Percentiles rank a stretch among this genome's conserved stretches.
Conservation (phyloP, 2,888 invertebrate species). For the Archips crataeganus region DNA sequence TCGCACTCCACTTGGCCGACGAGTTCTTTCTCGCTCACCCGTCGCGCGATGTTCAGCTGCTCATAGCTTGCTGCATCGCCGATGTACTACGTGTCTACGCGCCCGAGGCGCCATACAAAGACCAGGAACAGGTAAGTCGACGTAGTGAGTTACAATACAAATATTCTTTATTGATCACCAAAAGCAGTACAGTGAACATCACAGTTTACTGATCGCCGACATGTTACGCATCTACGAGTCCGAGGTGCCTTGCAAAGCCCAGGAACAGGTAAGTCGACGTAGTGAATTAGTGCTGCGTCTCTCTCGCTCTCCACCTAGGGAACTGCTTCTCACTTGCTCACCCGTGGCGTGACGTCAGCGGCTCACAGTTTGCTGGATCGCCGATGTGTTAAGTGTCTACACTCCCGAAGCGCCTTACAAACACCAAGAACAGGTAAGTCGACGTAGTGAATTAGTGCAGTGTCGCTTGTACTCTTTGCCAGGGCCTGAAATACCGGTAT, state of each 20-base stretch:
- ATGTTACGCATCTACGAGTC: conserved; percentile 98
- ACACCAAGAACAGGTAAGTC: no score
- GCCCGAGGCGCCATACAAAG: conserved; percentile 99
- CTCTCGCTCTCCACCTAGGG: not conserved
- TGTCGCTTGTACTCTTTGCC: no score
- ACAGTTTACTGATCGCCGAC: conserved; percentile 99
- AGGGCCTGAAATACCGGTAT: no score
- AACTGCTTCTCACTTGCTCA: not conserved
- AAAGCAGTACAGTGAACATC: no score
- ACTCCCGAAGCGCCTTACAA: no score
- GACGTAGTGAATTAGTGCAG: no score
- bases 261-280: conserved; percentile 90
- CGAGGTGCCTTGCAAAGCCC: conserved; percentile 98
- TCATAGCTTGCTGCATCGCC: conserved; percentile 98
- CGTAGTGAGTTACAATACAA: not conserved
- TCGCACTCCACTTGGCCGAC: conserved; percentile 96
- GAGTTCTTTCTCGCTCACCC: conserved; percentile 96
- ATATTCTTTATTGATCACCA: no score
- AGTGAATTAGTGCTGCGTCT: not conserved
- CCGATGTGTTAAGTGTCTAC: not conserved
- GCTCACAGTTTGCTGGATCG: not conserved
- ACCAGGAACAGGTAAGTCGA: conserved; percentile 92
- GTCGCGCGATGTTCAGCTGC: conserved; percentile 96
- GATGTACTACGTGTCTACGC: conserved; percentile 98
- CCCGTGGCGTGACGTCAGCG: no score